Base-by-base conservation (phyloP, 2,888 invertebrate species). In the Iphiclides podalirius region DNA sequence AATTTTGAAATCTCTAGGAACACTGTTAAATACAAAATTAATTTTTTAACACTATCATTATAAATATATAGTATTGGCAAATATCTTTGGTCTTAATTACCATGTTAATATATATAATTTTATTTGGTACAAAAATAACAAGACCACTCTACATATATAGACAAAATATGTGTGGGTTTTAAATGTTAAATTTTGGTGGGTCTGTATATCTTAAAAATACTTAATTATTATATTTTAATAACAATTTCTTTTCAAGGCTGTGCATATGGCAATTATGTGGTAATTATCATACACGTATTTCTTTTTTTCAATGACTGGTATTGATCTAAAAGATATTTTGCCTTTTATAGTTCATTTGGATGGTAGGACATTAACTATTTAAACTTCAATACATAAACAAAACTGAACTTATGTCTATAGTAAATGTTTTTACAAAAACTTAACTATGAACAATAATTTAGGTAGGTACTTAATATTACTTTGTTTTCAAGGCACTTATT, bases 401-500 rank as follows among this genome's bases (percentile, higher is more conserved):
- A 36, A 35, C 23, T 39, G 51, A 43, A 51, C 35, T 44, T 45
- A 50, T 15, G 34, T 43, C 35, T 37, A 36, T 33, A 47, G 35
- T 16, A 45, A 41, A 41, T 46, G 31, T 51, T 47, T 52, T 38
- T 48, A 45, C 35, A 51, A 58, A 54, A 55, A 45, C 60, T 60
- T 61, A 62, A 55, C 52, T 57, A 54, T 40, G 52, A 57, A 53
- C 44, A 44, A 52, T 46, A 58, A 58, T 66, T 58, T 63, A 26
- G 26, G 20, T 67, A 66, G 63, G 54, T 57, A 55, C 53, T 54
- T 52, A 56, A 50, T 50, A 58, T 42, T 57, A 54, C 47, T 57
- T 52, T 47, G 47, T n/a, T 58, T 56, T 51, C 44, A 64, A 66
- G 66, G 66, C 66, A 67, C 66, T 58, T 59, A 59, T 49, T 53